These are phyloP conservation scores for Brachycybe producta DNA, from an alignment of 2,888 invertebrate species.

Conservation along the genomic window DNA sequence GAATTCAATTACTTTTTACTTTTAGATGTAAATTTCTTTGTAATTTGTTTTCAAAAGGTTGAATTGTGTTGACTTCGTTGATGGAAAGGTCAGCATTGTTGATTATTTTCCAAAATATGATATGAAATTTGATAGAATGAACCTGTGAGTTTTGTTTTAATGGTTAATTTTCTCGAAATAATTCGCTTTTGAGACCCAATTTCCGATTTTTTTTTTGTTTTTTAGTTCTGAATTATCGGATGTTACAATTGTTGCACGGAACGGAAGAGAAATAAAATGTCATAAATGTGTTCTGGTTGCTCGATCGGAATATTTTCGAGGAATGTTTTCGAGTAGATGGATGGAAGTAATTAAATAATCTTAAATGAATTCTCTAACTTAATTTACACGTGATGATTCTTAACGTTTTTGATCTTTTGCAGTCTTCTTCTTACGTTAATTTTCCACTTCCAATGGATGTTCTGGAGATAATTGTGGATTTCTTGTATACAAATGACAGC, in stretches of 20 bases:
- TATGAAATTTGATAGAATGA: constrained; percentile 39
- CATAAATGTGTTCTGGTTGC: constrained; percentile 72
- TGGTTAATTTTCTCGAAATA: neutral
- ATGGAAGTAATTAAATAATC: constrained; percentile 43
- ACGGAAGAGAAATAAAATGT: constrained; percentile 43
- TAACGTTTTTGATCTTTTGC: constrained; percentile 28
- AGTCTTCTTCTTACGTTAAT: constrained; percentile 38
- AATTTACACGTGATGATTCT: neutral
- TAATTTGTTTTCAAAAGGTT: constrained; percentile 24
- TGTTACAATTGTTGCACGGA: constrained; percentile 44
- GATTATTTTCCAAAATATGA: constrained; percentile 28
- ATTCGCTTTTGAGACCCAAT: neutral
- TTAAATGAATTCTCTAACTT: too few species aligned
- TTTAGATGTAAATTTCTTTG: constrained; percentile 9
- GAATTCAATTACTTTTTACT: too few species aligned
- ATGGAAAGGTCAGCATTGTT: constrained; percentile 18
- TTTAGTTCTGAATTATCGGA: constrained; percentile 43
- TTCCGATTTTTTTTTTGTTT: neutral
- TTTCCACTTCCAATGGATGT: constrained; percentile 49
- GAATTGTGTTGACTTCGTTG: constrained; percentile 25
- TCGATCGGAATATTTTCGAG: constrained; percentile 69
- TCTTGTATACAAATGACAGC: constrained; percentile 57
- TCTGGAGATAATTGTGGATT: constrained; percentile 55
- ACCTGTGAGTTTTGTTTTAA: constrained; percentile 28
- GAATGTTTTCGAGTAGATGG: constrained; percentile 71